Conservation (phyloP, 2,113 vertebrate species). For the Regulus satrapa region DNA sequence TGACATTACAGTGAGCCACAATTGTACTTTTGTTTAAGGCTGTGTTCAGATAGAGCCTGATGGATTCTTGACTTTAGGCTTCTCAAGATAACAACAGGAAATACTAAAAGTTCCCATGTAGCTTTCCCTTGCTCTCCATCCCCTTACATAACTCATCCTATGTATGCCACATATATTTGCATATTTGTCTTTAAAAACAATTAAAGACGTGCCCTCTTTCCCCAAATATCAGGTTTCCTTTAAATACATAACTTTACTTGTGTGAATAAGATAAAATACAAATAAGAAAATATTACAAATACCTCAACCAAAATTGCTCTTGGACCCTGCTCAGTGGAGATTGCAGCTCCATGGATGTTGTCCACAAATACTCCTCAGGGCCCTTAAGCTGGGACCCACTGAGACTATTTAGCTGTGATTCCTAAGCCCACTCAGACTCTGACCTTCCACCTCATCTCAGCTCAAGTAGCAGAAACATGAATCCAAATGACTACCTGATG, state of each 20-base stretch:
- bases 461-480: not conserved
- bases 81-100: not conserved
- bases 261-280: not conserved
- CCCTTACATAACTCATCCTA: not conserved
- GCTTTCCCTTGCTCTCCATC: not conserved
- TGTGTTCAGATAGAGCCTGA: not conserved
- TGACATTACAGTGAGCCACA: not conserved
- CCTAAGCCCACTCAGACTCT: not conserved
- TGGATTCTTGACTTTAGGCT: not conserved
- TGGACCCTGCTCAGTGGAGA: not conserved
- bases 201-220: accelerated
- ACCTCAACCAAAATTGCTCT: not conserved
- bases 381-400: not conserved
- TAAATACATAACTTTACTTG: not conserved
- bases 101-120: not conserved
- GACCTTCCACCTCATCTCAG: not conserved
- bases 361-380: not conserved
- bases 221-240: not conserved
- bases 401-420: not conserved
- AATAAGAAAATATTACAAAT: not conserved
- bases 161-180: not conserved
- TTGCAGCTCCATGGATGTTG: not conserved
- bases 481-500: conserved; percentile 17
- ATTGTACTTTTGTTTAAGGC: not conserved
- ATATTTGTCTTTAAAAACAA: not conserved